phyloP scores from a whole-genome alignment of 2,797 vertebrate genomes.

The Neoniphon sammara region DNA sequence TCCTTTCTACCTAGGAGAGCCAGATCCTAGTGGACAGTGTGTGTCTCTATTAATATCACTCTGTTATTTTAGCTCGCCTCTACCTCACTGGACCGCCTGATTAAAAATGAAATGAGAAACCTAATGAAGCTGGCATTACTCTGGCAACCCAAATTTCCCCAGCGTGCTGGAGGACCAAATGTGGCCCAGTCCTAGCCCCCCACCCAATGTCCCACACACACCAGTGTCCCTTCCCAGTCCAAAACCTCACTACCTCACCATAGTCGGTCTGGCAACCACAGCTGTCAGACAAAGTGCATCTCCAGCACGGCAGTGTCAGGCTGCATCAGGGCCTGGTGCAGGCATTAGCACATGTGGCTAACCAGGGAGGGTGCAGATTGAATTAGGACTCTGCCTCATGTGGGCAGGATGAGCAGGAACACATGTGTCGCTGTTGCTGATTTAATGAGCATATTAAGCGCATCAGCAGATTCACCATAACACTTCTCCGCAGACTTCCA shows the following conservation, averaged over 20 bases:
- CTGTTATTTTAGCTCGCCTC: conserved; percentile 65
- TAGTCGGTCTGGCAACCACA: conserved; percentile 49
- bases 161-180: conserved; percentile 50
- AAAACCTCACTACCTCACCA: conserved; percentile 45
- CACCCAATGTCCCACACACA: neutral
- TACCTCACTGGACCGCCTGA: conserved; percentile 68
- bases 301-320: conserved; percentile 55
- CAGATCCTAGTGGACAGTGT: conserved; percentile 54
- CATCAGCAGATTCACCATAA: conserved; percentile 70
- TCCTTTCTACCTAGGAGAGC: conserved; percentile 31
- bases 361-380: conserved; percentile 75
- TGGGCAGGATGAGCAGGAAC: conserved; percentile 66
- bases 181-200: conserved; percentile 25
- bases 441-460: conserved; percentile 75
- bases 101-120: conserved; percentile 74
- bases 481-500: conserved; percentile 63
- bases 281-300: conserved; percentile 52
- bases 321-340: conserved; percentile 63
- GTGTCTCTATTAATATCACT: conserved; percentile 70
- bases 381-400: conserved; percentile 70
- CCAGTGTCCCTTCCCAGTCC: neutral
- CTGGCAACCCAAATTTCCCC: conserved; percentile 60
- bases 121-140: conserved; percentile 71
- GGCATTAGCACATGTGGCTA: conserved; percentile 75
- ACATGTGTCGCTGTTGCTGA: conserved; percentile 66